These are phyloP conservation scores for Eilema caniola DNA, from an alignment of 2,888 invertebrate genomes.

Conservation along the genomic window DNA sequence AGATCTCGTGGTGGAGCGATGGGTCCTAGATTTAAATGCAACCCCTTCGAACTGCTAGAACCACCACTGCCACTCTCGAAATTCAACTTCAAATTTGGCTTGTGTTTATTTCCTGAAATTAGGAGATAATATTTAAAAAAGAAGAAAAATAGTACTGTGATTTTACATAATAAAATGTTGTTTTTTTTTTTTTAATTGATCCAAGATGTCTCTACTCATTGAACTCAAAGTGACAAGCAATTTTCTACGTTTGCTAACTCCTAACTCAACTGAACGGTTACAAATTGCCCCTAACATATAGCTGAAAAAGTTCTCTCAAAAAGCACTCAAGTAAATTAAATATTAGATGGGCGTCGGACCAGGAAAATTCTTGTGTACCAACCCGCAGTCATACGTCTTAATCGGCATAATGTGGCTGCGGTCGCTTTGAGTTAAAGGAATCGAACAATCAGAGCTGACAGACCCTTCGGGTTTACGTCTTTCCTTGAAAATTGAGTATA, in stretches of 20 bases:
- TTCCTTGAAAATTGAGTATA: constrained; percentile 66
- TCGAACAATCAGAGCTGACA: constrained; percentile 73
- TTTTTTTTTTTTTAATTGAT: constrained; percentile 21
- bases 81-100: constrained; percentile 92
- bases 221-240: constrained; percentile 69
- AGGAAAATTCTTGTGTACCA: constrained; percentile 71
- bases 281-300: constrained; percentile 81
- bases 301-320: constrained; percentile 79
- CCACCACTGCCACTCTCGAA: constrained; percentile 87
- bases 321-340: constrained; percentile 86
- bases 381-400: constrained; percentile 83
- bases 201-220: constrained; percentile 52
- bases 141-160: not conserved
- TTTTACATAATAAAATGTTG: not conserved
- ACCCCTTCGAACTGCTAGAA: constrained; percentile 81
- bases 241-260: constrained; percentile 64
- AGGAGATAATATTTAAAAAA: constrained; percentile 23
- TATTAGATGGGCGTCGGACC: constrained; percentile 76
- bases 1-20: constrained; percentile 90
- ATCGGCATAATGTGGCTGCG: constrained; percentile 82
- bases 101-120: constrained; percentile 86
- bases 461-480: constrained; percentile 68
- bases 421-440: constrained; percentile 76
- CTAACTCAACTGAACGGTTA: constrained; percentile 81
- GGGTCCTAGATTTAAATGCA: constrained; percentile 91